A percentile compares a stretch with the other conserved stretches of the same genome.
phyloP scores from a whole-genome alignment of 2,888 invertebrate species.

The Stenodema calcarata region DNA sequence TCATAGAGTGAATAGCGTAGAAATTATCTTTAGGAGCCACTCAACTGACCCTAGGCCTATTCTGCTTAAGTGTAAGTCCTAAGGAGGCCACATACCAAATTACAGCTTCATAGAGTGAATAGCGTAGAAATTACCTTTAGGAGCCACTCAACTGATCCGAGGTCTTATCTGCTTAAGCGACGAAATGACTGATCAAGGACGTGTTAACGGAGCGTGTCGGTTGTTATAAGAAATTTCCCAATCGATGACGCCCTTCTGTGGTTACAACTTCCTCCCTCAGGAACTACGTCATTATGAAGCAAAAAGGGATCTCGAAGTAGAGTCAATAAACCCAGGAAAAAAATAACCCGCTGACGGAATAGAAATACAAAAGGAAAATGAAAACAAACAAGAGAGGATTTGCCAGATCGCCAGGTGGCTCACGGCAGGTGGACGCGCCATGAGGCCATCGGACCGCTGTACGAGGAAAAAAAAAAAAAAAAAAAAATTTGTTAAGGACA shows the following conservation, averaged over 20 bases:
- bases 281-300: neutral
- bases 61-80: no score
- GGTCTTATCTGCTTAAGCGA: no score
- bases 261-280: neutral
- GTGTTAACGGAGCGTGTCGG: neutral
- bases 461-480: neutral
- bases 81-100: no score
- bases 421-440: neutral
- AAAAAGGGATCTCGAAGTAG: neutral
- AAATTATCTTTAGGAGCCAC: no score
- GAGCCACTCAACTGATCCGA: no score
- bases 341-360: neutral
- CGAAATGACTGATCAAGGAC: neutral
- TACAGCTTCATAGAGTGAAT: no score
- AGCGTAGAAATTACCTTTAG: no score
- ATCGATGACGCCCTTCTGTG: neutral
- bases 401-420: neutral
- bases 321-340: neutral
- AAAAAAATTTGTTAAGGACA: neutral
- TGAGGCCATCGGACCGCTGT: neutral
- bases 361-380: neutral
- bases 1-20: no score
- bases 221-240: neutral
- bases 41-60: no score
- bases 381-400: conserved; percentile 1